Base-by-base conservation (phyloP, 2,797 vertebrate species). In the Myotis findleyi region DNA sequence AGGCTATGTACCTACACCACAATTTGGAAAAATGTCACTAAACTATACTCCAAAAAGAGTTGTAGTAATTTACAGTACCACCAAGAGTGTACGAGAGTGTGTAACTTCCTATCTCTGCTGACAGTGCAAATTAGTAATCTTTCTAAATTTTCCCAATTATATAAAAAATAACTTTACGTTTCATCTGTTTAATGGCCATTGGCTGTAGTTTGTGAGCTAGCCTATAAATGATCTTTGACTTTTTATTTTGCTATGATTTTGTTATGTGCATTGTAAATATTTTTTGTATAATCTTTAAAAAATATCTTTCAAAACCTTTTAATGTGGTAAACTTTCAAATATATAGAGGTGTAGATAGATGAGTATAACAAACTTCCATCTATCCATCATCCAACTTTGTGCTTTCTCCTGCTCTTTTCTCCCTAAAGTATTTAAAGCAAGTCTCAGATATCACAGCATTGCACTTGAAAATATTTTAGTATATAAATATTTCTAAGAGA, bases 11-110 rank as follows among this genome's bases (percentile, higher is more conserved):
- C 4, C 8, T 57, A 44, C 2, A 73, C 17, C 27, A 47, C n/a
- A 68, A 47, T 91, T 91, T 80, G 25, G 30, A 90, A 88, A 76
- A 91, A 75, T 30, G 75, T 87, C 18, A 92, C 21, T 62, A 62
- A 95, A 47, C 7, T 69, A 44, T 20, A 87, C 62, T 89, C 30
- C 20, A 88, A 47, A 93, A 89, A 71, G 21, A 77, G 10, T 6
- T 72, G 9, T 38, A 76, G 10, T 16, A 84, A 82, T 51, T 81
- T 80, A 55, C 1, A 64, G 36, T 71, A 76, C 49, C 55, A 89
- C 4, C 17, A 71, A 73, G 10, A 87, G 7, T 33, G 13, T 20
- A 64, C 1, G 68, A 38, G 16, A 49, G 13, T 75, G 51, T 93
- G 4, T 44, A 93, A 71, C 5, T 73, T 49, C 23, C 11, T 75